phyloP scores from a whole-genome alignment of 2,888 invertebrate species.

The Slavum lentiscoides region DNA sequence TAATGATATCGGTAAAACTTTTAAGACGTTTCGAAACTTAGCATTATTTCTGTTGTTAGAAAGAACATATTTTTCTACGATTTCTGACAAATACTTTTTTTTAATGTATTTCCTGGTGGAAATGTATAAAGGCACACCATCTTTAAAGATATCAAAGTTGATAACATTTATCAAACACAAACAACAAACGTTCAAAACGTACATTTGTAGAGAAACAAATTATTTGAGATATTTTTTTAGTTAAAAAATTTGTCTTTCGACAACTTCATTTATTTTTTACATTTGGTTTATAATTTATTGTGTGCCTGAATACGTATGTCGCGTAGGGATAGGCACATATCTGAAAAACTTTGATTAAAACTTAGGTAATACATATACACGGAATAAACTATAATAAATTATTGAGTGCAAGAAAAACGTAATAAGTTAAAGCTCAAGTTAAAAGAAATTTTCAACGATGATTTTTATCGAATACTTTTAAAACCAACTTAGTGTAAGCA shows the following conservation, averaged over 20 bases:
- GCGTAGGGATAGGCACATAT: too few relatives aligned
- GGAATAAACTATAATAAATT: too few relatives aligned
- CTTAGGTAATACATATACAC: too few relatives aligned
- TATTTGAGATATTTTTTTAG: not conserved
- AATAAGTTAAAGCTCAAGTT: too few relatives aligned
- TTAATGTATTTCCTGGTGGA: not conserved
- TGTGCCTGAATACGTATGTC: too few relatives aligned
- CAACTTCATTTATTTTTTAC: slow-evolving; percentile 8
- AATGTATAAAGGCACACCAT: not conserved
- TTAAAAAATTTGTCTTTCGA: slow-evolving; percentile 13
- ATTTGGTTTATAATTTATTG: not conserved
- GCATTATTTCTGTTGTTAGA: not conserved
- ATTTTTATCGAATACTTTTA: too few relatives aligned
- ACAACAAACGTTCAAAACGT: slow-evolving; percentile 1
- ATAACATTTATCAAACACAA: not conserved
- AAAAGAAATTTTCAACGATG: too few relatives aligned
- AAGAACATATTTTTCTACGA: not conserved
- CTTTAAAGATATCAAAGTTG: slow-evolving; percentile 12
- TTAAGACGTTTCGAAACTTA: too few relatives aligned
- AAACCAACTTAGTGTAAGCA: too few relatives aligned
- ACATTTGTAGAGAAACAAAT: slow-evolving; percentile 2
- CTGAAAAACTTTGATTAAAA: too few relatives aligned
- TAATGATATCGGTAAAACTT: too few relatives aligned
- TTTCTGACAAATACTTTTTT: not conserved
- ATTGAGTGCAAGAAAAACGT: too few relatives aligned